These are phyloP conservation scores for Drosophila nigricruria DNA, from an alignment of 2,888 invertebrate genomes.

Conservation along the genomic window DNA sequence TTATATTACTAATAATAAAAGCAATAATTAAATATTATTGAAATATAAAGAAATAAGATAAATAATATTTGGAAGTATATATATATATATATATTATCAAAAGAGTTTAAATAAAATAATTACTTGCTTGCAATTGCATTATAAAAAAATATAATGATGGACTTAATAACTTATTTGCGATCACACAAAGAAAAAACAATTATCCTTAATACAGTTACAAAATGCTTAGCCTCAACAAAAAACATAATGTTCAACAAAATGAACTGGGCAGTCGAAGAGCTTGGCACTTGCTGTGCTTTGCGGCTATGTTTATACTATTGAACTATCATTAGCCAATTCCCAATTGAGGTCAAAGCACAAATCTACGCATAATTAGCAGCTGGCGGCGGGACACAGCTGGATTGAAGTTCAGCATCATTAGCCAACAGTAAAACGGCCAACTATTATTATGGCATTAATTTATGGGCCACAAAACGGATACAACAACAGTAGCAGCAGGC, in stretches of 20 bases:
- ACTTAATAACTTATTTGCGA: background rate
- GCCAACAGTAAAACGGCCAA: constrained; percentile 68
- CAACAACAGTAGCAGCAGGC: constrained; percentile 16
- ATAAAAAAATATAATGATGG: too few relatives aligned
- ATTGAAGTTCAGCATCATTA: constrained; percentile 75
- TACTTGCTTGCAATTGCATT: too few relatives aligned
- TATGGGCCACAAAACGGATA: constrained; percentile 58
- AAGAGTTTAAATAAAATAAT: too few relatives aligned
- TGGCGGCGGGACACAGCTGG: constrained; percentile 69
- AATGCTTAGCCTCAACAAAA: background rate
- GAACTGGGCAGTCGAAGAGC: background rate
- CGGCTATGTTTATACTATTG: background rate
- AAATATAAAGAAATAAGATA: too few relatives aligned
- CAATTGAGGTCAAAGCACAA: constrained; percentile 32
- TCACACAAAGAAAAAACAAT: background rate
- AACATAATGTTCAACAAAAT: background rate
- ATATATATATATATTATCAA: too few relatives aligned
- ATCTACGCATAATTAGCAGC: constrained; percentile 77
- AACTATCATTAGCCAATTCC: constrained; percentile 42
- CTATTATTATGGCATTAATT: constrained; percentile 81
- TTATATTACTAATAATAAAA: too few relatives aligned
- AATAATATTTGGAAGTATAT: too few relatives aligned
- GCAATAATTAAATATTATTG: too few relatives aligned
- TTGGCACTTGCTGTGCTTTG: constrained; percentile 7
- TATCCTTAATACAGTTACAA: background rate